Evolutionary conservation across 2,113 vertebrate species (phyloP).

Genomic region (Octodon degus): DNA sequence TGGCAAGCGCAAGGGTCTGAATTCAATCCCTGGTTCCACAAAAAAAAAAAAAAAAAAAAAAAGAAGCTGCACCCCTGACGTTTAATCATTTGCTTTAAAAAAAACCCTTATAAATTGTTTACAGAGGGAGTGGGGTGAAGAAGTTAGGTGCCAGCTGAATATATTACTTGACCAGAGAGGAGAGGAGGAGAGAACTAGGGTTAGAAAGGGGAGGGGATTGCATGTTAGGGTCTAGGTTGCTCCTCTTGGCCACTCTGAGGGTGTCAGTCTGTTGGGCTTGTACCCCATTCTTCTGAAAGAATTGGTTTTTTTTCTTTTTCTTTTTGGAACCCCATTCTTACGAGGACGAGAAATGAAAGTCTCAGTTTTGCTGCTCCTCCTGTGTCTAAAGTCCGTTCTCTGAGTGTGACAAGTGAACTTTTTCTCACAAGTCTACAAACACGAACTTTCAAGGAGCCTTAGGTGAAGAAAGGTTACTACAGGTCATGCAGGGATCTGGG

Average conservation of each 20-base stretch:
- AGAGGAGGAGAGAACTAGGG: background rate
- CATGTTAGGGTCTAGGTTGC: background rate
- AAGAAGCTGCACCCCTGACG: background rate
- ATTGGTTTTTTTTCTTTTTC: no score
- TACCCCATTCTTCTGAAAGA: background rate
- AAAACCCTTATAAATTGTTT: background rate
- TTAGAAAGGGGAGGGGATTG: background rate
- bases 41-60: no score
- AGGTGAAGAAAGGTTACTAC: background rate
- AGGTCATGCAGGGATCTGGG: background rate
- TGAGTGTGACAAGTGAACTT: background rate
- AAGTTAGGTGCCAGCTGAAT: background rate
- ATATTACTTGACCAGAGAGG: background rate
- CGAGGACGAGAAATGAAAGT: background rate
- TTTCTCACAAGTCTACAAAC: background rate
- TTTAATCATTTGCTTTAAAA: background rate
- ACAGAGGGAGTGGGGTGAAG: background rate
- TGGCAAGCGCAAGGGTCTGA: no score
- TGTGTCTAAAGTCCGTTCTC: background rate
- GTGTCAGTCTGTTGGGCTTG: background rate
- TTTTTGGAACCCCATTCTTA: background rate
- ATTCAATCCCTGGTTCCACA: no score
- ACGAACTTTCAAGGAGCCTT: background rate
- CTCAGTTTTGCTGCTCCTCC: background rate
- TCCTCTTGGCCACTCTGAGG: background rate